Evolutionary conservation across 1,140 invertebrate genomes (phyloP), one percentile per base, ranked within the genome.

Genomic region (Brachionus paranguensis): DNA sequence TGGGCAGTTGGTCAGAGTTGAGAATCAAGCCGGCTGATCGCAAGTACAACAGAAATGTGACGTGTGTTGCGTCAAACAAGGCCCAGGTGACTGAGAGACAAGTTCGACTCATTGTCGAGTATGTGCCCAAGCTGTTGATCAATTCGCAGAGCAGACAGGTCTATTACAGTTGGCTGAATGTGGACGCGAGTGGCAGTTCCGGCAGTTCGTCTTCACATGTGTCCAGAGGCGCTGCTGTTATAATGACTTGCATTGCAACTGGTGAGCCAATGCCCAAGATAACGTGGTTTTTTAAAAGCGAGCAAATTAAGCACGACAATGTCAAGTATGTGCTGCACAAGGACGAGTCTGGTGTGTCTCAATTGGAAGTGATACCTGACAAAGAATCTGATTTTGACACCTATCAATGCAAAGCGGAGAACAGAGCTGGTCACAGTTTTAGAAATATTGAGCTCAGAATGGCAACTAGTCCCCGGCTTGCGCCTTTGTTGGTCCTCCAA

Each of bases 371-470:
- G 12, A 45, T 47, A 24, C 78, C 78, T 29, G 20, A 68, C 12
- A 11, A 3, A 11, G 33, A 24, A 1, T 14, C 11, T 0, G 78
- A 81, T 14, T 81, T 81, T 64, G 78, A 53, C 12, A 24, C n/a
- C 3, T 81, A 81, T 68, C 78, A 81, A 47, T 81, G 78, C 17
- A 60, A 47, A 17, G 78, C 78, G 2, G 78, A 81, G 33, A 81
- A 81, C 43, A 2, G 37, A 45, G n/a, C 43, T 24, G 78, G 78
- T 24, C 7, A 17, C 24, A 47, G 33, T 20, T 43, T 11, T 14
- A 37, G 53, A 33, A 47, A 64, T 12, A 68, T 81, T 81, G 37
- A 60, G 27, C 20, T 81, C 3, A 27, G 78, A 29, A 33, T 64
- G 60, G 78, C 78, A 2, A 37, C n/a, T 45, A 27, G n/a, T 14